Percentiles rank a stretch among this genome's conserved stretches.
These are phyloP conservation scores for Watsonalla binaria DNA, from an alignment of 2,888 invertebrate genomes.

Conservation along the genomic window DNA sequence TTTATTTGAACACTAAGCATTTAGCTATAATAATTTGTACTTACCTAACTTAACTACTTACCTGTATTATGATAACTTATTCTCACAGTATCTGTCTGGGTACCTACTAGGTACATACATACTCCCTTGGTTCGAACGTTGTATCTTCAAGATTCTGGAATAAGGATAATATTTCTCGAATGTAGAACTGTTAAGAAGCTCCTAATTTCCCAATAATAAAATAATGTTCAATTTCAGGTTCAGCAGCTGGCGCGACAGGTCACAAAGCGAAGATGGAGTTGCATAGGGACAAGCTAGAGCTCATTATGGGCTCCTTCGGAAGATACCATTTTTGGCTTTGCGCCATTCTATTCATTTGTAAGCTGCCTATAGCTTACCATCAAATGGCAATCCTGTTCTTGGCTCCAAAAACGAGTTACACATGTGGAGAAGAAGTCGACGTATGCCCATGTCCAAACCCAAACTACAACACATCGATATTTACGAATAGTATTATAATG, in stretches of 20 bases:
- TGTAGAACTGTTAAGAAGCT: too few species aligned
- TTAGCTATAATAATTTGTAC: too few species aligned
- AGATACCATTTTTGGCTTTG: slow-evolving; percentile 48
- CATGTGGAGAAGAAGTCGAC: slow-evolving; percentile 27
- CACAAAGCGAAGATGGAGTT: not conserved
- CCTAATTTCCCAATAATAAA: too few species aligned
- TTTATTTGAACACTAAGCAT: too few species aligned
- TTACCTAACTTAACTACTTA: too few species aligned
- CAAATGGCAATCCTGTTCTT: slow-evolving; percentile 57
- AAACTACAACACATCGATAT: slow-evolving; percentile 81
- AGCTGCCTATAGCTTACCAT: slow-evolving; percentile 51
- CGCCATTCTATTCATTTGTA: slow-evolving; percentile 37
- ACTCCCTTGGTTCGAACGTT: too few species aligned
- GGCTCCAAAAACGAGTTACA: slow-evolving; percentile 36
- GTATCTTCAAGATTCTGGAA: too few species aligned
- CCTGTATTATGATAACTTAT: too few species aligned
- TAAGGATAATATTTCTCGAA: too few species aligned
- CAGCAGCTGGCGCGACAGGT: not conserved
- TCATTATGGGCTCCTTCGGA: slow-evolving; percentile 38
- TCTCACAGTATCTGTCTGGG: too few species aligned
- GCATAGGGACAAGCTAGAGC: not conserved
- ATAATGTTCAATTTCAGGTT: too few species aligned
- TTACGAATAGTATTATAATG: slow-evolving; percentile 83
- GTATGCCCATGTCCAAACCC: slow-evolving; percentile 79
- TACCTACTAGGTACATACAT: too few species aligned